These are phyloP conservation scores for Falcunculus frontatus DNA, from an alignment of 2,113 vertebrate genomes.

Conservation along the genomic window DNA sequence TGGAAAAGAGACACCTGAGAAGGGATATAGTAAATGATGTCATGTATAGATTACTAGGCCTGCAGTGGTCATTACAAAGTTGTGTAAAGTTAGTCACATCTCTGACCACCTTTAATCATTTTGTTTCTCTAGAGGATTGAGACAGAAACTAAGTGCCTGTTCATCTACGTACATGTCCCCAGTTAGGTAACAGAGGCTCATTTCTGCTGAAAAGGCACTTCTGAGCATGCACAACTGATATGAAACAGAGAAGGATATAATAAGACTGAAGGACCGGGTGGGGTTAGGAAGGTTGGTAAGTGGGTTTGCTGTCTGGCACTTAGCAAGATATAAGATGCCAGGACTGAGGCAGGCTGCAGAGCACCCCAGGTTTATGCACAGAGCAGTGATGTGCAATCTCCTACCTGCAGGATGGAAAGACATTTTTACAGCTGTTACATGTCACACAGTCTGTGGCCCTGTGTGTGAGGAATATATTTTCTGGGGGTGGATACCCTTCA, in stretches of 20 bases:
- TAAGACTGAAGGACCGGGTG: background rate
- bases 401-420: background rate
- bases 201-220: background rate
- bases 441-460: background rate
- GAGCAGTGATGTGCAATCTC: background rate
- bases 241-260: background rate
- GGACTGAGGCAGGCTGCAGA: background rate
- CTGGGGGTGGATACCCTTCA: rapidly evolving
- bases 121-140: background rate
- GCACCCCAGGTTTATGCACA: background rate
- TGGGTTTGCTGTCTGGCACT: background rate
- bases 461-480: background rate
- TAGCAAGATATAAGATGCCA: background rate
- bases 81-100: background rate
- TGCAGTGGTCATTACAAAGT: background rate
- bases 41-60: background rate
- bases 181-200: background rate
- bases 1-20: background rate
- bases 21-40: background rate
- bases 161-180: background rate
- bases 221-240: background rate
- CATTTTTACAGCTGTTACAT: background rate
- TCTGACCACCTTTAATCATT: background rate
- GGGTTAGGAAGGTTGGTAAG: background rate
- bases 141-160: background rate